Evolutionary conservation across 2,888 invertebrate species (phyloP), one percentile per base, ranked within the genome.

Genomic region (Celastrina argiolus): DNA sequence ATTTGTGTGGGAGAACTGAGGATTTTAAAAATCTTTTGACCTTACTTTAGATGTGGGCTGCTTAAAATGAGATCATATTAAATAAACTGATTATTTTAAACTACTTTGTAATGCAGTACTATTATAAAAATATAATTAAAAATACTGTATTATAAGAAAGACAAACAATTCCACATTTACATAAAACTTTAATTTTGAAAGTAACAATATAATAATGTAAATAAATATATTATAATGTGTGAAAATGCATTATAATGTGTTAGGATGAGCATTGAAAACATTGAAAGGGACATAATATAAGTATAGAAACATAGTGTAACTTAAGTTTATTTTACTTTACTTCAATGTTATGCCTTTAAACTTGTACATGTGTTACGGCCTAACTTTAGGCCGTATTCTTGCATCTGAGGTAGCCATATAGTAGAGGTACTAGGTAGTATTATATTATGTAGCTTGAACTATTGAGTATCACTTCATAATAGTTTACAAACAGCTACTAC

Each of bases 1-100:
- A 64, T 65, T 39, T 71, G 74, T 73, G 73, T 75, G 69, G 73
- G 74, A 70, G 70, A 67, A 63, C 65, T 67, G 5, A 12, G 36
- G 22, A 10, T 74, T 73, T 71, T 66, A 73, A 75, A 70, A 63
- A 70, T 65, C 16, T 65, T 69, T 68, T 71, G 68, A 69, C 69
- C 65, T 72, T 70, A 68, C 63, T 56, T 59, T 64, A 31, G 26
- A 69, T 71, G 76, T 75, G 69, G 75, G 76, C 63, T 63, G 73
- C 66, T 70, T n/a, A 28, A 42, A 28, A 31, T 66, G 66, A 66
- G 31, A 65, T 65, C 65, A 65, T 58, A 31, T 16, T 4, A 18
- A 2, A 45, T 42, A 2, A 10, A 8, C 16, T 26, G 2, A 12
- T 8, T 26, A 10, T 51, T 22, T 51, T 6, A 51, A 22, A 12